Percentiles rank a stretch among this genome's conserved stretches.
Evolutionary conservation across 2,888 invertebrate species (phyloP).

Genomic region (Caprella mutica): DNA sequence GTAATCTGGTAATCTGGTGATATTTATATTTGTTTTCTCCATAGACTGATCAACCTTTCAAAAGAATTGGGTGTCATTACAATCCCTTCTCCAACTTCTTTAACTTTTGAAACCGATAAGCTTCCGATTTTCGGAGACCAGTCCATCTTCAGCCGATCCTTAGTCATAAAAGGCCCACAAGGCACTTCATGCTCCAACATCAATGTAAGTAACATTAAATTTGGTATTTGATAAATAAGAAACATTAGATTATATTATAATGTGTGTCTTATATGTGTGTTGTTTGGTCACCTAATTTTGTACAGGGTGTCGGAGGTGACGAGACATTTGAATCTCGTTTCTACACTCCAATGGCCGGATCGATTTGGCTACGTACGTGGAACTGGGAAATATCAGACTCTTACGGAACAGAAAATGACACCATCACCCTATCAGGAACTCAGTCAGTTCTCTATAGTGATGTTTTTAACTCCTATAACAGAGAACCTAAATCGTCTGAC

Average conservation of each 20-base stretch:
- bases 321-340: slow-evolving; percentile 32
- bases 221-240: no score
- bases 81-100: slow-evolving; percentile 11
- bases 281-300: no score
- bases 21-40: background rate
- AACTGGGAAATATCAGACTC: slow-evolving; percentile 34
- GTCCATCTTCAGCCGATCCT: slow-evolving; percentile 28
- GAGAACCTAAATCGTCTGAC: slow-evolving; percentile 48
- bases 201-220: slow-evolving; percentile 27
- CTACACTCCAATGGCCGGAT: slow-evolving; percentile 55
- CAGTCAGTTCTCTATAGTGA: slow-evolving; percentile 54
- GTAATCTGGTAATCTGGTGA: background rate
- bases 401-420: background rate
- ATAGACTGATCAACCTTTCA: slow-evolving; percentile 25
- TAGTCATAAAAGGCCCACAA: slow-evolving; percentile 21
- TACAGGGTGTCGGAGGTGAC: slow-evolving; percentile 24
- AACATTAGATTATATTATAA: background rate
- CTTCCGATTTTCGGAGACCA: slow-evolving; percentile 19
- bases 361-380: slow-evolving; percentile 54
- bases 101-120: slow-evolving; percentile 19
- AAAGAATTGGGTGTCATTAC: slow-evolving; percentile 19
- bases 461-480: slow-evolving; percentile 50
- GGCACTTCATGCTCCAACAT: slow-evolving; percentile 26
- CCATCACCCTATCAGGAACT: slow-evolving; percentile 14
- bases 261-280: no score